phyloP scores from a whole-genome alignment of 2,113 vertebrate species.

The Oncorhynchus masou region DNA sequence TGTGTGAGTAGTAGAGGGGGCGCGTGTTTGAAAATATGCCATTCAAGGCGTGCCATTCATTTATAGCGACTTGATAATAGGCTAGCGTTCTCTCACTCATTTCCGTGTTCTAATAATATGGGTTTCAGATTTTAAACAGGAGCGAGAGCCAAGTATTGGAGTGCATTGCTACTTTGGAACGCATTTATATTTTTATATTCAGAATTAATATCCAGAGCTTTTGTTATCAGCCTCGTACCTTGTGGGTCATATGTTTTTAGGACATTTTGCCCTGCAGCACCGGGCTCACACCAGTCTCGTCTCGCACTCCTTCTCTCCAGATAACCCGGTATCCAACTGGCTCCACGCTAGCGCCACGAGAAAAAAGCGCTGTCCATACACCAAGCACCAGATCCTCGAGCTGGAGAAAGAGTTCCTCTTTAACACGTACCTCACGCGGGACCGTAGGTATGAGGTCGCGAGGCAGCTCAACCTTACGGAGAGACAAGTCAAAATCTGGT shows the following conservation, averaged over 20 bases:
- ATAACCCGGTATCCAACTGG: conserved; percentile 96
- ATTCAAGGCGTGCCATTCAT: conserved; percentile 59
- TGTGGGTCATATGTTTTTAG: conserved; percentile 23
- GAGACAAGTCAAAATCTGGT: conserved; percentile 99
- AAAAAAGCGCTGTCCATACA: conserved; percentile 95
- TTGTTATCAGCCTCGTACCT: not conserved
- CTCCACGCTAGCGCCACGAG: conserved; percentile 92
- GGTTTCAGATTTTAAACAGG: conserved; percentile 26
- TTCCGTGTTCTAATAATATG: conserved; percentile 19
- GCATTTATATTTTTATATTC: not conserved
- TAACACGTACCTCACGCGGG: conserved; percentile 97
- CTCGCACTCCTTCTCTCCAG: conserved; percentile 70
- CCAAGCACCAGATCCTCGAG: conserved; percentile 94
- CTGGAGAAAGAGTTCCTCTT: conserved; percentile 96
- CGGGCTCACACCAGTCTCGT: conserved; percentile 53
- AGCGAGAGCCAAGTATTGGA: not conserved
- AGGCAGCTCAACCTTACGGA: conserved; percentile 91
- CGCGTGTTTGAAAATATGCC: conserved; percentile 11
- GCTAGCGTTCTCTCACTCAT: conserved; percentile 29
- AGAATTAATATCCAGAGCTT: not conserved
- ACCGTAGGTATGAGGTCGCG: conserved; percentile 95
- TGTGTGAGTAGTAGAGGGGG: conserved; percentile 28
- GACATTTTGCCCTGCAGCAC: conserved; percentile 23
- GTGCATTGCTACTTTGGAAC: not conserved
- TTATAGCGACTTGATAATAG: conserved; percentile 46